phyloP scores from a whole-genome alignment of 2,113 vertebrate species.

The Rhadina sibilatrix region DNA sequence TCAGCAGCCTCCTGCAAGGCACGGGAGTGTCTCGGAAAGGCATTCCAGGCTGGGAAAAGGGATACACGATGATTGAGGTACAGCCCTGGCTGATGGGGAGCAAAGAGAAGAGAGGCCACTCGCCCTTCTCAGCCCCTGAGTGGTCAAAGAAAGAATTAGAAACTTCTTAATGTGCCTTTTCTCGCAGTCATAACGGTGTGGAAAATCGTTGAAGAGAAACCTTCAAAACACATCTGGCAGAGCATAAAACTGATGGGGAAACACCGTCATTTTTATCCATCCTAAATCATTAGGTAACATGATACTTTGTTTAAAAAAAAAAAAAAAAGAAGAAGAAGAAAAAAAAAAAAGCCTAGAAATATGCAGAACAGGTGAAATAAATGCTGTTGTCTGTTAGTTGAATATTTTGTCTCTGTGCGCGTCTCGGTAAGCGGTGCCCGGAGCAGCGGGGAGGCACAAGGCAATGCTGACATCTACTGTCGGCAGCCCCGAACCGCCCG shows the following conservation, averaged over 20 bases:
- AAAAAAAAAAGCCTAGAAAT: neutral
- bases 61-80: accelerated
- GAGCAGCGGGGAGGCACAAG: neutral
- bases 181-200: neutral
- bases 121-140: neutral
- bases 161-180: neutral
- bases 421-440: neutral
- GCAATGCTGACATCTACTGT: constrained; percentile 70
- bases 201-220: neutral
- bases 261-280: neutral
- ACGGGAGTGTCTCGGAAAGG: accelerated
- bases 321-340: neutral
- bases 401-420: accelerated
- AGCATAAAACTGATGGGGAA: neutral
- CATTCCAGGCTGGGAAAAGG: neutral
- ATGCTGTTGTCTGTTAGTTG: too few relatives aligned
- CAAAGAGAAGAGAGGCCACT: neutral
- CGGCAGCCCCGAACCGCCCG: neutral
- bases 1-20: neutral
- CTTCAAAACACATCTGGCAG: neutral
- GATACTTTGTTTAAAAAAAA: neutral
- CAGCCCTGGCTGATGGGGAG: neutral
- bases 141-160: neutral
- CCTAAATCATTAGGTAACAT: neutral
- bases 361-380: neutral